Conservation (phyloP, 1,140 invertebrate species). For the Zaprionus kolodkinae region DNA sequence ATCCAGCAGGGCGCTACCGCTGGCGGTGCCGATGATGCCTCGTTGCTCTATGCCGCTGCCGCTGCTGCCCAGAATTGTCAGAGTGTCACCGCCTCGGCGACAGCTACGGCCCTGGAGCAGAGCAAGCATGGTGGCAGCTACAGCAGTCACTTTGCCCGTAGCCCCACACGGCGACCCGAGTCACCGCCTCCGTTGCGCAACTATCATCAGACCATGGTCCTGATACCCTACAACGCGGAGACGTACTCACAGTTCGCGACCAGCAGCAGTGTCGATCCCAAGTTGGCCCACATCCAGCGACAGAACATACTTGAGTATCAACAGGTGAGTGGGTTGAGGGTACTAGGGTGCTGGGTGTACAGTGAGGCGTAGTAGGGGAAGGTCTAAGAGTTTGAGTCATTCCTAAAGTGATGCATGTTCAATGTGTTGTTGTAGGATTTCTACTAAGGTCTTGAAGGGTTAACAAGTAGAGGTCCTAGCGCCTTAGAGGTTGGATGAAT, state of each 20-base stretch:
- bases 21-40: conserved; percentile 60
- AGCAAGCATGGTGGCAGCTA: conserved; percentile 78
- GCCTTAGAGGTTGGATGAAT: too few species aligned
- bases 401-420: too few species aligned
- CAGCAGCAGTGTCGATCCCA: conserved; percentile 73
- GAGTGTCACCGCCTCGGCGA: conserved; percentile 63
- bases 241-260: conserved; percentile 83
- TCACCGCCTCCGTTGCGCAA: conserved; percentile 88
- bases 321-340: conserved; percentile 63
- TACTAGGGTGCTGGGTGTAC: neutral
- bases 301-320: conserved; percentile 84
- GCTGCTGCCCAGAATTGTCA: conserved; percentile 81
- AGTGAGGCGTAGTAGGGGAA: neutral
- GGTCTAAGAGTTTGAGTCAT: too few species aligned
- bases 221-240: conserved; percentile 89
- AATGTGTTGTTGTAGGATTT: too few species aligned
- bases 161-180: conserved; percentile 86
- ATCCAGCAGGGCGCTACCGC: conserved; percentile 59
- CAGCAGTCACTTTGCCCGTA: conserved; percentile 80
- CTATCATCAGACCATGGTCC: conserved; percentile 90
- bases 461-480: too few species aligned
- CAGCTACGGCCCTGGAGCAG: conserved; percentile 72
- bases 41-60: conserved; percentile 74
- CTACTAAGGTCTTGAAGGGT: too few species aligned
- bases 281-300: conserved; percentile 75